A percentile compares a stretch with the other conserved stretches of the same genome.
Evolutionary conservation across 2,113 vertebrate genomes (phyloP).

Genomic region (Prolemur simus): DNA sequence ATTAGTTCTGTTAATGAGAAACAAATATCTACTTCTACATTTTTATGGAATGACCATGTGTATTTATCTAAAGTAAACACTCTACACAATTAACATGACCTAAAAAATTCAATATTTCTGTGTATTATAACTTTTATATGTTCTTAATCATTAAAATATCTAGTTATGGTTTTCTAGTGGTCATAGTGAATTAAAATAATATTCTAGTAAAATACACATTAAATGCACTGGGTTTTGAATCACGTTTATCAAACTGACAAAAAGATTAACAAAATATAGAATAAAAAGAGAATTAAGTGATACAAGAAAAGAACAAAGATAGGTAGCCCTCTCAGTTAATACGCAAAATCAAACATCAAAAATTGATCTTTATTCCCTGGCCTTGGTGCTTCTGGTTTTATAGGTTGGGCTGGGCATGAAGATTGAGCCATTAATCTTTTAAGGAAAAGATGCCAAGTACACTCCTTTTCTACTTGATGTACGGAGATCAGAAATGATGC

Average conservation of each 20-base stretch:
- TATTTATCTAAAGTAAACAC: conserved; percentile 30
- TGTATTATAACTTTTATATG: not conserved
- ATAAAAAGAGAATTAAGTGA: conserved; percentile 31
- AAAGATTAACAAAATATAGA: not conserved
- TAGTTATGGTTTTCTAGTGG: not conserved
- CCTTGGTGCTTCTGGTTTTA: conserved; percentile 29
- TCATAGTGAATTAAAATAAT: conserved; percentile 14
- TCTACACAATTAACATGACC: not conserved
- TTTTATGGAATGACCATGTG: conserved; percentile 46
- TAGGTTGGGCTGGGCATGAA: not conserved
- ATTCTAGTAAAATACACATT: not conserved
- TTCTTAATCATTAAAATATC: conserved; percentile 26
- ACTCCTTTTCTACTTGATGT: conserved; percentile 48
- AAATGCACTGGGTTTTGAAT: not conserved
- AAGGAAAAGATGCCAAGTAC: conserved; percentile 20
- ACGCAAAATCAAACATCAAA: conserved; percentile 42
- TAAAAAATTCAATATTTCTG: not conserved
- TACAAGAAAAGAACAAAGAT: not conserved
- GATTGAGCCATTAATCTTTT: conserved; percentile 53
- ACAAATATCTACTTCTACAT: conserved; percentile 42
- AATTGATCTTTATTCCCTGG: conserved; percentile 34
- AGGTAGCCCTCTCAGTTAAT: conserved; percentile 13
- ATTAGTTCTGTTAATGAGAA: conserved; percentile 60
- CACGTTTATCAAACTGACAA: not conserved
- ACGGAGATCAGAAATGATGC: conserved; percentile 10